Conservation (phyloP, 2,888 invertebrate species). For the Chrysotoxum bicinctum region DNA sequence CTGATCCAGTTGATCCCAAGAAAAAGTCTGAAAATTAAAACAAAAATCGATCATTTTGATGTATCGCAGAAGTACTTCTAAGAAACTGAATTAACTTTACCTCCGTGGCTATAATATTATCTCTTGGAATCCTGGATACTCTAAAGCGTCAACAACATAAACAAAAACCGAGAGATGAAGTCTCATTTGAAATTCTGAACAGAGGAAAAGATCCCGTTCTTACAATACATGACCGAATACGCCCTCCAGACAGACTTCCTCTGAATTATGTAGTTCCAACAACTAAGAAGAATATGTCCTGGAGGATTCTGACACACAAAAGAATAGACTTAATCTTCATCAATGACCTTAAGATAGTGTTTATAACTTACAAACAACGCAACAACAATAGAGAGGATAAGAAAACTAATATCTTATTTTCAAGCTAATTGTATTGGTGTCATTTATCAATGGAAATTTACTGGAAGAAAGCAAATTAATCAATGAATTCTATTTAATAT, state of each 20-base stretch:
- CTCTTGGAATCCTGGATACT: background rate
- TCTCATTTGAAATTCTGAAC: conserved; percentile 55
- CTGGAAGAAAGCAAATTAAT: conserved; percentile 28
- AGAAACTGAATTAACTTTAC: background rate
- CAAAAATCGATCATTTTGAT: no score
- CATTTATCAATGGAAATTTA: conserved; percentile 58
- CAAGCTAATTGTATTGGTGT: conserved; percentile 57
- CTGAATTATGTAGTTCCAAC: background rate
- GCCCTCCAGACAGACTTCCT: background rate
- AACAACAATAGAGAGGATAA: conserved; percentile 7
- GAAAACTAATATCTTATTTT: conserved; percentile 29
- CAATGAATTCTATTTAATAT: conserved; percentile 41
- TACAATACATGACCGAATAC: background rate
- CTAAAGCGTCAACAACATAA: conserved; percentile 57
- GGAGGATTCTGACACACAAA: background rate
- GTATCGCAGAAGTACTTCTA: no score
- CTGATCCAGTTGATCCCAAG: no score
- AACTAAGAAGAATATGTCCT: background rate
- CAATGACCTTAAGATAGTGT: conserved; percentile 28
- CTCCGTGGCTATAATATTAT: background rate
- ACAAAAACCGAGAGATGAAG: conserved; percentile 15
- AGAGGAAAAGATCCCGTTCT: background rate
- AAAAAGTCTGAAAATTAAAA: no score
- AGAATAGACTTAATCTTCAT: conserved; percentile 10
- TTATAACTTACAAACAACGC: conserved; percentile 14